These are phyloP conservation scores for Stenolophus ochropezus DNA, from an alignment of 2,888 invertebrate genomes.

Conservation along the genomic window DNA sequence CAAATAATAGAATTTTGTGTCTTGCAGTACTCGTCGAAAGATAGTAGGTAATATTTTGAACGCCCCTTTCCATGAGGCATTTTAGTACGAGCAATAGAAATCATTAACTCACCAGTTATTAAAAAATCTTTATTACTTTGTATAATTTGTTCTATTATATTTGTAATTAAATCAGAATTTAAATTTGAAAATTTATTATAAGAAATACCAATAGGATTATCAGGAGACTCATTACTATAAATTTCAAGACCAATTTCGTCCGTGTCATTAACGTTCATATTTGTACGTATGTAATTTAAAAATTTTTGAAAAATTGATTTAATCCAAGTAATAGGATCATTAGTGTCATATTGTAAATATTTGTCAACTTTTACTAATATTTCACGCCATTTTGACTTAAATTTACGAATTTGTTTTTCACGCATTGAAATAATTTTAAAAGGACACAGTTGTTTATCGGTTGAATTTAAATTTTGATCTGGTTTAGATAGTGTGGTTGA, in stretches of 20 bases:
- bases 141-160: neutral
- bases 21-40: neutral
- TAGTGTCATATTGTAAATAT: neutral
- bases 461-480: neutral
- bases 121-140: neutral
- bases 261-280: neutral
- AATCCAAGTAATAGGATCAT: neutral
- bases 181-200: neutral
- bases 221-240: neutral
- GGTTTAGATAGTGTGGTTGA: neutral
- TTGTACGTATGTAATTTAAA: neutral
- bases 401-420: neutral
- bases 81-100: neutral
- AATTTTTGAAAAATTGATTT: neutral
- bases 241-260: neutral
- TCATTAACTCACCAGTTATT: neutral
- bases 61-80: neutral
- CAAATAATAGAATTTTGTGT: neutral
- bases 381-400: neutral
- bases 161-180: neutral
- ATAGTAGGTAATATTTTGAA: neutral
- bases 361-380: neutral
- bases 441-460: neutral
- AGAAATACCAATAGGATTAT: neutral
- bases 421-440: neutral